These are phyloP conservation scores for Coilia nasus DNA, from an alignment of 2,797 vertebrate species.

Conservation along the genomic window DNA sequence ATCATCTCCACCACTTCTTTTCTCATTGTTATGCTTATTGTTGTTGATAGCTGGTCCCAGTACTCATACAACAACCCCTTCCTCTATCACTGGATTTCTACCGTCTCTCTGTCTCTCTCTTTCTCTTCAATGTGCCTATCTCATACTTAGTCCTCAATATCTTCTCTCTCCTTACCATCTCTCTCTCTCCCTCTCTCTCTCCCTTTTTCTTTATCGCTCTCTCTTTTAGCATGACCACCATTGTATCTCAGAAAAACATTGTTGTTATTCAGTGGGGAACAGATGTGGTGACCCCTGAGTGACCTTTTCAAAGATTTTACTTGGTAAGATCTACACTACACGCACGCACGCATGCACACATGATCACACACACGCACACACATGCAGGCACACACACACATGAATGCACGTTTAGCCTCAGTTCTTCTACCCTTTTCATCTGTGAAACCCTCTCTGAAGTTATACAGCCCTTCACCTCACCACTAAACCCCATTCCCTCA, in stretches of 20 bases:
- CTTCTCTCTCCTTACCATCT: too few relatives aligned
- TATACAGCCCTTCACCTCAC: neutral
- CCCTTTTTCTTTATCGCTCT: too few relatives aligned
- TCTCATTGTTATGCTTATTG: neutral
- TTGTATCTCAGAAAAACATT: too few relatives aligned
- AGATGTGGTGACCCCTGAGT: too few relatives aligned
- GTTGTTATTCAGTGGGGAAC: too few relatives aligned
- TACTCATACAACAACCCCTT: neutral
- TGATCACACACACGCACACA: neutral
- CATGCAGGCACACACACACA: conserved; percentile 29
- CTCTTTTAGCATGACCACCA: too few relatives aligned
- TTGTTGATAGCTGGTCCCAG: neutral
- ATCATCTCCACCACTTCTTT: neutral
- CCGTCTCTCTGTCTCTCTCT: neutral
- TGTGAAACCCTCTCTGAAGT: neutral
- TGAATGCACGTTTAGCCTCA: neutral
- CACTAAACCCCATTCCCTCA: neutral
- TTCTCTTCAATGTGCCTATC: neutral
- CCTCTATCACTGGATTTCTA: neutral
- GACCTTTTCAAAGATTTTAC: neutral
- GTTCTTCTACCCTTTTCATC: neutral
- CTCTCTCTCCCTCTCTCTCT: too few relatives aligned
- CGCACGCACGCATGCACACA: too few relatives aligned
- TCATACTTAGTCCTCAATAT: too few relatives aligned
- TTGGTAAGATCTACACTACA: too few relatives aligned